phyloP scores from a whole-genome alignment of 1,140 invertebrate genomes.

The Littorina saxatilis region DNA sequence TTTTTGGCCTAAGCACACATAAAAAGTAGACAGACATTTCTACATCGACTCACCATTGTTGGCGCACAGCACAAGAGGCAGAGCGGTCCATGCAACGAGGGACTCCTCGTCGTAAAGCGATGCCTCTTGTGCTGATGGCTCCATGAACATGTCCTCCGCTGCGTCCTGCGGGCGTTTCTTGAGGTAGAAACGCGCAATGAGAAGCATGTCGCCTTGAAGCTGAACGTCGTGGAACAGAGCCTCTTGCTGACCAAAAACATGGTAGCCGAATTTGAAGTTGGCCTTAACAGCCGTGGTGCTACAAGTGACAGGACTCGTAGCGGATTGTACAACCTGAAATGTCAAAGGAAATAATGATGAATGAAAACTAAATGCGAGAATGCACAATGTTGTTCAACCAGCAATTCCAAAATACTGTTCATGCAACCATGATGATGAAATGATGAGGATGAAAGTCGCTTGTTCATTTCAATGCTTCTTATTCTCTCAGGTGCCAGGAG shows the following conservation, averaged over 20 bases:
- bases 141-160: slow-evolving; percentile 44
- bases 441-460: too few species aligned
- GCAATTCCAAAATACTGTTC: too few species aligned
- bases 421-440: too few species aligned
- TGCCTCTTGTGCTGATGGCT: slow-evolving; percentile 48
- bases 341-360: too few species aligned
- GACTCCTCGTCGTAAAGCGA: slow-evolving; percentile 66
- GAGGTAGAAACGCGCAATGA: slow-evolving; percentile 69
- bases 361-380: too few species aligned
- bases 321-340: slow-evolving; percentile 71
- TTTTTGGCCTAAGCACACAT: too few species aligned
- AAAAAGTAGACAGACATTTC: too few species aligned
- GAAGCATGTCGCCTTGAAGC: slow-evolving; percentile 68
- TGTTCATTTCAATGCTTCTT: too few species aligned
- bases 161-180: slow-evolving; percentile 51
- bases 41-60: slow-evolving; percentile 44
- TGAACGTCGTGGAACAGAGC: slow-evolving; percentile 70
- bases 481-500: too few species aligned
- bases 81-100: slow-evolving; percentile 69
- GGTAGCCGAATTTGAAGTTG: slow-evolving; percentile 72
- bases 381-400: too few species aligned
- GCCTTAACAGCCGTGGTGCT: slow-evolving; percentile 71
- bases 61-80: slow-evolving; percentile 62
- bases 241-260: slow-evolving; percentile 74
- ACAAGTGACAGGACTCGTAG: slow-evolving; percentile 70